These are phyloP conservation scores for Ranitomeya imitator DNA, from an alignment of 2,113 vertebrate genomes.

Conservation along the genomic window DNA sequence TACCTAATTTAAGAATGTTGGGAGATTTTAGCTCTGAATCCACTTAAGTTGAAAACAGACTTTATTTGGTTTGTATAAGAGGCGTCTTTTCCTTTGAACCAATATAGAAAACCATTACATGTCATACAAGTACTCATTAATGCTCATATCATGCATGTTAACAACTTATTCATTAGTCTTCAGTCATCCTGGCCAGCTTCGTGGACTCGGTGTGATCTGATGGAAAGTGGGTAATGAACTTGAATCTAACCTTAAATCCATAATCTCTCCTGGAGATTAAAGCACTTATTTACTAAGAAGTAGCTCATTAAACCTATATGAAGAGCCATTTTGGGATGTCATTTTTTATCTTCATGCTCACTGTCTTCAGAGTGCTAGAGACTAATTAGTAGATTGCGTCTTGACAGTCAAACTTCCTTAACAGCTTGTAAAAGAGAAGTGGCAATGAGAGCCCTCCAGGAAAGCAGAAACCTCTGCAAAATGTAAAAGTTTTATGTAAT, in stretches of 20 bases:
- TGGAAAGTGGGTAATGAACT: background rate
- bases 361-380: slow-evolving; percentile 26
- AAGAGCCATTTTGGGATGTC: slow-evolving; percentile 30
- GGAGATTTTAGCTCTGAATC: too few relatives aligned
- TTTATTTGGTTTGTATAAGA: too few relatives aligned
- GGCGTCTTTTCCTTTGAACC: too few relatives aligned
- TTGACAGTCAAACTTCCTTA: slow-evolving; percentile 41
- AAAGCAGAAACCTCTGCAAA: slow-evolving; percentile 26
- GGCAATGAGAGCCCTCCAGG: slow-evolving; percentile 20
- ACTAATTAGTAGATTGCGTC: slow-evolving; percentile 47
- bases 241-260: background rate
- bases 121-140: too few relatives aligned
- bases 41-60: too few relatives aligned
- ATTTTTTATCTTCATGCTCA: slow-evolving; percentile 17
- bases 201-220: background rate
- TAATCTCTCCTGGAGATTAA: slow-evolving; percentile 10
- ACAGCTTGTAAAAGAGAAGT: slow-evolving; percentile 45
- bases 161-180: background rate
- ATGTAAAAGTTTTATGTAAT: background rate
- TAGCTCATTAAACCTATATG: slow-evolving; percentile 17
- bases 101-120: too few relatives aligned
- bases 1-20: too few relatives aligned
- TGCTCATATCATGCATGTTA: background rate
- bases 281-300: slow-evolving; percentile 23
- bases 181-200: background rate